Evolutionary conservation across 2,888 invertebrate species (phyloP).

Genomic region (Bimastos eiseni): DNA sequence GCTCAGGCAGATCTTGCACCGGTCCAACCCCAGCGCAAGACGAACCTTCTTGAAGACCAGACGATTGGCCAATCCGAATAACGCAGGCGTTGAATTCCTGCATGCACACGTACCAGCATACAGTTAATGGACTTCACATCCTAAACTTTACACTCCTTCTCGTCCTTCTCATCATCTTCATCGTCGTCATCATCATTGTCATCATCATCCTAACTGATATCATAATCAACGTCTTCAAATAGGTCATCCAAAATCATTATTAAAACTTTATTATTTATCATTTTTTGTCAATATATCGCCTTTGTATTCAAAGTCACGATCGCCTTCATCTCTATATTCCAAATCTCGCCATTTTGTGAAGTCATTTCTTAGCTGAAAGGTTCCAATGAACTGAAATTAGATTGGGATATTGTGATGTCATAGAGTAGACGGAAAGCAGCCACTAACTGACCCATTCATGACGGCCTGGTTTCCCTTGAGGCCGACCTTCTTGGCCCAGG

Average conservation of each 20-base stretch:
- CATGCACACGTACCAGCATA: background rate
- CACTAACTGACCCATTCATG: conserved; percentile 27
- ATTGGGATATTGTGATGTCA: background rate
- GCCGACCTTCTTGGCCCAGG: conserved; percentile 28
- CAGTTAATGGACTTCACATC: background rate
- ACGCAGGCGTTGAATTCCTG: conserved; percentile 7
- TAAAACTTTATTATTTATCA: background rate
- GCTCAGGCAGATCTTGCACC: conserved; percentile 72
- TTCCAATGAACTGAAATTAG: background rate
- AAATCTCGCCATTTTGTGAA: background rate
- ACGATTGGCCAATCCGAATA: conserved; percentile 71
- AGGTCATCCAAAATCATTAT: background rate
- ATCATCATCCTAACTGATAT: background rate
- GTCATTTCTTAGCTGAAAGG: background rate
- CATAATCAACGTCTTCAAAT: background rate
- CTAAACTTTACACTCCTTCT: background rate
- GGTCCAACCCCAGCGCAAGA: conserved; percentile 76
- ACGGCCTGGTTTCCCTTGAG: conserved; percentile 19
- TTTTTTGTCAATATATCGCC: background rate
- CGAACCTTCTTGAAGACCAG: conserved; percentile 80
- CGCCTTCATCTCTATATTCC: background rate
- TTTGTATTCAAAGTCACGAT: background rate
- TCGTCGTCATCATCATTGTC: background rate
- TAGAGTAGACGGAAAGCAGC: conserved; percentile 59
- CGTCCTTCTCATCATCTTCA: conserved; percentile 16